Base-by-base conservation (phyloP, 2,888 invertebrate genomes). In the Zelleria hepariella region DNA sequence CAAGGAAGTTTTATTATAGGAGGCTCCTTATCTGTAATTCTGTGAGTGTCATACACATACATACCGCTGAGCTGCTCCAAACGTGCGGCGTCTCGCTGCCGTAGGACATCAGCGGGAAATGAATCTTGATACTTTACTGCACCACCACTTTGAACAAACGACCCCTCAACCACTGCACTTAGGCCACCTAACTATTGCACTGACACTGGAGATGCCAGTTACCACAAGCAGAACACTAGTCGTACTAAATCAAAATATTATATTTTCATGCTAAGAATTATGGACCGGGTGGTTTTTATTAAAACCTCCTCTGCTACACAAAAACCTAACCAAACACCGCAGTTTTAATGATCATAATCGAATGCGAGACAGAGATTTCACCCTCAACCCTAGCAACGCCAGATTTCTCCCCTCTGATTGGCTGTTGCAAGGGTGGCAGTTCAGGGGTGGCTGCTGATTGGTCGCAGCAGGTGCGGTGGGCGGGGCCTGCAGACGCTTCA, bases 51-150 rank as follows among this genome's bases (percentile, higher is more conserved):
- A 15, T 4, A 42, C 10, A 42, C 1, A 0, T 10, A 15, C 81
- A 63, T 72, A 89, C 89, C 69, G 85, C 80, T 64, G 88, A 81
- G 75, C 86, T 85, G 72, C 83, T 84, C 89, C 89, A 89, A 63
- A 88, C 86, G 80, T 89, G 89, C 78, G 89, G 84, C 82, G 88
- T 80, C 77, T 89, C 89, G 73, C 83, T 86, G 66, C 86, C 85
- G 83, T 87, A 86, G 66, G 89, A 88, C 89, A 89, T 89, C 80
- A 87, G 87, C 82, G 87, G 87, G 87, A 88, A 88, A 88, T 87
- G 87, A 88, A 88, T 88, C 75, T 88, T 88, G 88, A 84, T 71
- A 77, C 79, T 72, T 81, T 66, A 62, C 64, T 24, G n/a, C 53
- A 47, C 32, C 26, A 49, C 49, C 15, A 42, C 60, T 59, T 32